Conservation (phyloP, 2,113 vertebrate species). For the Phoenicopterus ruber region DNA sequence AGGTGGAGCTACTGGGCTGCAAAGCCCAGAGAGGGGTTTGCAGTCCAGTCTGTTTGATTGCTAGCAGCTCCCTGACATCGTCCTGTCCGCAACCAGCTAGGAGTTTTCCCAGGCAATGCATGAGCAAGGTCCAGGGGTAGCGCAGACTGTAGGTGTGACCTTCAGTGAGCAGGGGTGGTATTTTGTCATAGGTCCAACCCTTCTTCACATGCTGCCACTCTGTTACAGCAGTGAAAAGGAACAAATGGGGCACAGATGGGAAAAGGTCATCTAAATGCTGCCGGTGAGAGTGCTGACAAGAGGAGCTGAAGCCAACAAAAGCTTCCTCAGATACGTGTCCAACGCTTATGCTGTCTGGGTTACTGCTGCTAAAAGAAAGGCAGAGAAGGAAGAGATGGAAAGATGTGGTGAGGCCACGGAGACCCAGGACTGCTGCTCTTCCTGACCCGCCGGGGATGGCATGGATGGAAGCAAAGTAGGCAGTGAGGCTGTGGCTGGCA, state of each 20-base stretch:
- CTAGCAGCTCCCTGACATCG: background rate
- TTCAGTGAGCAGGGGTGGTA: background rate
- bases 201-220: background rate
- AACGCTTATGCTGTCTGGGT: background rate
- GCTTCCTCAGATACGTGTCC: conserved; percentile 5
- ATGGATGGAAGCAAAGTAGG: background rate
- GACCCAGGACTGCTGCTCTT: background rate
- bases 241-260: conserved; percentile 19
- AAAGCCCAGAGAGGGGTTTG: background rate
- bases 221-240: background rate
- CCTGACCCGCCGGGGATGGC: background rate
- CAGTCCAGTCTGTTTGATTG: background rate
- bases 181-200: background rate
- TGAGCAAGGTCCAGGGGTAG: background rate
- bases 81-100: background rate
- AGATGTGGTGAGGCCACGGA: background rate
- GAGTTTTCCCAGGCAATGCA: background rate
- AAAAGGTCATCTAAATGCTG: conserved; percentile 35
- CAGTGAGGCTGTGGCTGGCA: accelerated
- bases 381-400: background rate
- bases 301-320: conserved; percentile 4
- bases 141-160: background rate
- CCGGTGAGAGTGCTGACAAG: background rate
- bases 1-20: background rate
- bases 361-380: background rate